These are phyloP conservation scores for Torymus texanus DNA, from an alignment of 2,888 invertebrate genomes.

Conservation along the genomic window DNA sequence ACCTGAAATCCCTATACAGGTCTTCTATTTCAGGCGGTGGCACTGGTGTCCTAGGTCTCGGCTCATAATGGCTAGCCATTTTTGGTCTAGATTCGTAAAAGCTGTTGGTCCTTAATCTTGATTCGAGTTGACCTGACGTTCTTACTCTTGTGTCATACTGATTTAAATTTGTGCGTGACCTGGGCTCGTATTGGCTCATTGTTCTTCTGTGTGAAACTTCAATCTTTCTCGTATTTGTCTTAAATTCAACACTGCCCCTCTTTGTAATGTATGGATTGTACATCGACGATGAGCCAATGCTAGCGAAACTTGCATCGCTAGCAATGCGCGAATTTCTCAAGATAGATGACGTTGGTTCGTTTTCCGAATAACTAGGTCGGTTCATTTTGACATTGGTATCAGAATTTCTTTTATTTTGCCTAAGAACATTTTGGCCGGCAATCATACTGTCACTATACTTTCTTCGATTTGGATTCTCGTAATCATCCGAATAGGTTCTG, in stretches of 20 bases:
- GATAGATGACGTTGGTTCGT: constrained; percentile 42
- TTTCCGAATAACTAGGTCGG: constrained; percentile 47
- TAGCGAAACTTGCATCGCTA: constrained; percentile 59
- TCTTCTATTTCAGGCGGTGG: constrained; percentile 61
- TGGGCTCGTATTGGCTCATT: constrained; percentile 64
- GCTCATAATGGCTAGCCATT: constrained; percentile 61
- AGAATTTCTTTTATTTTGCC: constrained; percentile 54
- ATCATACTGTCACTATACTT: constrained; percentile 48
- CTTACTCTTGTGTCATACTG: not conserved
- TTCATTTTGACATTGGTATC: constrained; percentile 53
- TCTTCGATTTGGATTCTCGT: constrained; percentile 59
- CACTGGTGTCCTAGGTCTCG: constrained; percentile 52
- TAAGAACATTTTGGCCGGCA: not conserved
- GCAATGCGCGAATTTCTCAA: constrained; percentile 50
- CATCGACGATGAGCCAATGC: constrained; percentile 39
- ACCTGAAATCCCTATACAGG: constrained; percentile 40
- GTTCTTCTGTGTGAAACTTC: constrained; percentile 63
- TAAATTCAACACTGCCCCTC: constrained; percentile 62
- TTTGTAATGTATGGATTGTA: constrained; percentile 51
- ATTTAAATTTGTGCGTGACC: constrained; percentile 15
- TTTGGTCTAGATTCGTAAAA: constrained; percentile 63
- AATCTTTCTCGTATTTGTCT: constrained; percentile 52
- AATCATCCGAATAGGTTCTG: constrained; percentile 67
- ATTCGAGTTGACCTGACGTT: constrained; percentile 33
- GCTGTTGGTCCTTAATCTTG: constrained; percentile 60